Conservation (phyloP, 2,888 invertebrate genomes). For the Mycalesis mineus region DNA sequence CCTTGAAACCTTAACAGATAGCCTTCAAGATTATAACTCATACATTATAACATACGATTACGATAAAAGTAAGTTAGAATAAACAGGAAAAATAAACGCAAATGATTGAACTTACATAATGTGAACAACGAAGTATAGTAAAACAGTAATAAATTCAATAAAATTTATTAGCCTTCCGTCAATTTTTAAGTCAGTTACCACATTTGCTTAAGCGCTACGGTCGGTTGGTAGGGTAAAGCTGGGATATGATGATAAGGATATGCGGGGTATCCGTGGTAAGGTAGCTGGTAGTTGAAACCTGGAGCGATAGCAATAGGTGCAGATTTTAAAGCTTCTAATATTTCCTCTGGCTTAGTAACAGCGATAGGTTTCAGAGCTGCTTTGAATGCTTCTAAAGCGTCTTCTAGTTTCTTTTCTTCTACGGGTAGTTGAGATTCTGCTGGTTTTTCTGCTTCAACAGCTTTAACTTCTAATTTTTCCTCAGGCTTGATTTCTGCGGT, state of each 20-base stretch:
- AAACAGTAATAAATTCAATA: not conserved
- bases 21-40: too few relatives aligned
- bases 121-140: too few relatives aligned
- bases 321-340: not conserved
- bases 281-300: slow-evolving; percentile 20
- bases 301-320: slow-evolving; percentile 21
- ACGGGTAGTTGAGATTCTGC: not conserved
- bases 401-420: slow-evolving; percentile 6
- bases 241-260: slow-evolving; percentile 19
- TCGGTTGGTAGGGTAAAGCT: slow-evolving; percentile 9
- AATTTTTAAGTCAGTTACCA: slow-evolving; percentile 18
- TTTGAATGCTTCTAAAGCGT: slow-evolving; percentile 13
- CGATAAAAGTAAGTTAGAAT: too few relatives aligned
- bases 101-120: too few relatives aligned
- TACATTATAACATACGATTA: too few relatives aligned
- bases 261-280: slow-evolving; percentile 28
- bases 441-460: slow-evolving; percentile 19
- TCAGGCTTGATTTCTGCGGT: not conserved
- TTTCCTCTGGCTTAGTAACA: not conserved
- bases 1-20: too few relatives aligned
- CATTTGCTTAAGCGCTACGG: slow-evolving; percentile 18
- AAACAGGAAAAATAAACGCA: not conserved
- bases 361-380: not conserved
- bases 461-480: slow-evolving; percentile 31
- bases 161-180: slow-evolving; percentile 10